Evolutionary conservation across 2,113 vertebrate species (phyloP), one percentile per base, ranked within the genome.

Genomic region (Nycticorax nycticorax): DNA sequence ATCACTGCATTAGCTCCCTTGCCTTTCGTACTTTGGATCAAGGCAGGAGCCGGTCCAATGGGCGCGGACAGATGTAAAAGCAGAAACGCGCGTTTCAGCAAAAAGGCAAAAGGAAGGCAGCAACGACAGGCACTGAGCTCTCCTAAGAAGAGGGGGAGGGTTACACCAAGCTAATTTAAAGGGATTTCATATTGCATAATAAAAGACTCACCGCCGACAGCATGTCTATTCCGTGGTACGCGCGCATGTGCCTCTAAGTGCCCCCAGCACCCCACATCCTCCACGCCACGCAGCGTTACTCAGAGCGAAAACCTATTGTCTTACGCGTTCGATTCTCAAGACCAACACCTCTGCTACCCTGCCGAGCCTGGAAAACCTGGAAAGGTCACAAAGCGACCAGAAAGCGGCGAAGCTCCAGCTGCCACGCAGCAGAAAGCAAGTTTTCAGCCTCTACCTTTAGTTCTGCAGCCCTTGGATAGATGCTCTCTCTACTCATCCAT

Each of bases 401-500:
- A 82, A 72, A 73, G 53, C 4, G 2, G 59, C 3, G n/a, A 84
- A 88, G 75, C 37, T 84, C 56, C 66, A 85, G 47, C 48, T 74
- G 48, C 50, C 43, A 63, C 1, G 23, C 30, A 89, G 52, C 39
- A 77, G 56, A 93, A 86, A 69, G 66, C 26, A 68, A 41, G 79
- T 88, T 78, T 79, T 91, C 62, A 89, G 82, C 67, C 41, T 84
- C 86, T 88, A 92, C 82, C 77, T 89, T 62, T 17, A 33, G 55
- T 90, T 66, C 89, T 79, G 86, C 35, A 89, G 83, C 78, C 92
- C 93, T 81, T 79, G 95, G 93, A 82, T 71, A 89, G 92, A 80
- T 92, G 92, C 63, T 80, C 22, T 85, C 95, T 96, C 95, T 94
- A 96, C 66, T 97, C 91, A 97, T 95, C 93, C 91, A 83, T 89